Percentiles rank a stretch among this genome's conserved stretches.
Conservation (phyloP, 30 jellyfish, hydroid and myxozoan genomes). For the Catostylus mosaicus region DNA sequence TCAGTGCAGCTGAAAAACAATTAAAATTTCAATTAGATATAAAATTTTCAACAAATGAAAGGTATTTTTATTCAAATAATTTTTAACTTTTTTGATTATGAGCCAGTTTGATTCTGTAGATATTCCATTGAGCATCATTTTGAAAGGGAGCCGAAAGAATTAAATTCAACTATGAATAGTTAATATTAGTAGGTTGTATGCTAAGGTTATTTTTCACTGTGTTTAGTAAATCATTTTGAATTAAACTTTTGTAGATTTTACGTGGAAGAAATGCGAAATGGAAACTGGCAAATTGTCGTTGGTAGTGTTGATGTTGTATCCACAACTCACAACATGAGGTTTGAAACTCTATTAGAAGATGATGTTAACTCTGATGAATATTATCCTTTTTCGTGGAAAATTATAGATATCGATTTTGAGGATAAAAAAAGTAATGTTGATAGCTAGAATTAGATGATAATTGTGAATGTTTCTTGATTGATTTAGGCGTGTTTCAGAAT, state of each 20-base stretch:
- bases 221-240: background rate
- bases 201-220: no score
- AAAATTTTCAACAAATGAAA: constrained; percentile 45
- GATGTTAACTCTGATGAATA: background rate
- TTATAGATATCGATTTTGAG: constrained; percentile 29
- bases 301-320: constrained; percentile 40
- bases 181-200: no score
- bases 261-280: constrained; percentile 20
- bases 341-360: constrained; percentile 50
- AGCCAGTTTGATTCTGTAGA: background rate
- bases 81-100: background rate
- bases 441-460: no score
- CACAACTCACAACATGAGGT: constrained; percentile 29
- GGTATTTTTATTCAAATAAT: constrained; percentile 15
- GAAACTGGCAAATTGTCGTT: constrained; percentile 17
- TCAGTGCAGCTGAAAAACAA: constrained; percentile 67
- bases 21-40: constrained; percentile 55
- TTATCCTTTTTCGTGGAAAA: constrained; percentile 44
- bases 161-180: no score
- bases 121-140: no score
- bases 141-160: no score
- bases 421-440: background rate
- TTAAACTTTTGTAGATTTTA: constrained; percentile 21
- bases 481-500: no score
- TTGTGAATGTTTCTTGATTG: no score